Percentiles rank a stretch among this genome's conserved stretches.
Evolutionary conservation across 2,797 vertebrate species (phyloP).

Genomic region (Hoplostethus mediterraneus): DNA sequence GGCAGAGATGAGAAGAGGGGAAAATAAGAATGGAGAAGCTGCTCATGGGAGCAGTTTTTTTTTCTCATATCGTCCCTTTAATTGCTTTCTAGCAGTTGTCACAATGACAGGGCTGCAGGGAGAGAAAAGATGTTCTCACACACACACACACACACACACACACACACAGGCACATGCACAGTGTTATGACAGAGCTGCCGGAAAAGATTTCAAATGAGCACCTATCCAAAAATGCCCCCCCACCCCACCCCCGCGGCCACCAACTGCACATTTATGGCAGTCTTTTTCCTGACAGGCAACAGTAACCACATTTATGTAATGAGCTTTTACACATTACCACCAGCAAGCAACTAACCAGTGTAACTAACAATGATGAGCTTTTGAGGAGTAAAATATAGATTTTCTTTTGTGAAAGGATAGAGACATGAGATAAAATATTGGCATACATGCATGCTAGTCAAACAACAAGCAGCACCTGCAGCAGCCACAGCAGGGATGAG

Average conservation of each 20-base stretch:
- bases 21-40: slow-evolving; percentile 71
- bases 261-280: slow-evolving; percentile 33
- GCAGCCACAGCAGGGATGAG: not conserved
- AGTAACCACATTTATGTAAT: slow-evolving; percentile 50
- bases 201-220: slow-evolving; percentile 62
- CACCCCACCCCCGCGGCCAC: not conserved
- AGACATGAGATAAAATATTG: slow-evolving; percentile 11
- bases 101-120: slow-evolving; percentile 78
- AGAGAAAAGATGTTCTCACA: slow-evolving; percentile 50
- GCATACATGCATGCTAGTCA: slow-evolving; percentile 18
- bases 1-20: slow-evolving; percentile 64
- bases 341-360: slow-evolving; percentile 43
- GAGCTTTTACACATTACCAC: slow-evolving; percentile 35
- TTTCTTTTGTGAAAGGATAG: slow-evolving; percentile 21
- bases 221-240: slow-evolving; percentile 36
- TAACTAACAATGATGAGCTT: slow-evolving; percentile 45
- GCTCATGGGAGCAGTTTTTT: slow-evolving; percentile 73
- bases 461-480: not conserved
- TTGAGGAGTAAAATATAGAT: slow-evolving; percentile 55
- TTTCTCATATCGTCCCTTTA: slow-evolving; percentile 80
- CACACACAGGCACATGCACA: slow-evolving; percentile 5
- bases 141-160: slow-evolving; percentile 33
- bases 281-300: slow-evolving; percentile 50
- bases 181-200: slow-evolving; percentile 56
- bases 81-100: slow-evolving; percentile 81